Evolutionary conservation across 2,797 vertebrate genomes (phyloP).

Genomic region (Echiichthys vipera): DNA sequence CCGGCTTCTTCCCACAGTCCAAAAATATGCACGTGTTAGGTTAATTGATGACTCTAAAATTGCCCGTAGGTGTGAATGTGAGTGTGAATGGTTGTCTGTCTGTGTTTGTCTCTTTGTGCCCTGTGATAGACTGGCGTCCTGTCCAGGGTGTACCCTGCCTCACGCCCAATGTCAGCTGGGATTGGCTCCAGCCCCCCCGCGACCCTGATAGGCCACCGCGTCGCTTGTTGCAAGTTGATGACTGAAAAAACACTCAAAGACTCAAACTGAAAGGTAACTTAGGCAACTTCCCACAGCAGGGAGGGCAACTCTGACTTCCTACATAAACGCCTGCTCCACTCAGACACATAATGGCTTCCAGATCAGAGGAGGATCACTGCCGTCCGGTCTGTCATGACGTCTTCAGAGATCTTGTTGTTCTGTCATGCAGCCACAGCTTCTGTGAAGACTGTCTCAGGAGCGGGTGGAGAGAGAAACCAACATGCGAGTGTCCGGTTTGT

Average conservation of each 20-base stretch:
- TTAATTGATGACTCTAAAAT: too few relatives aligned
- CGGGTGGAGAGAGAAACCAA: neutral
- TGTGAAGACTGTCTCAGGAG: neutral
- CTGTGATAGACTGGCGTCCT: too few relatives aligned
- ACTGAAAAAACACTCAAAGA: neutral
- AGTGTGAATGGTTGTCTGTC: too few relatives aligned
- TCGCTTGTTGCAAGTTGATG: too few relatives aligned
- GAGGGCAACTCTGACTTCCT: neutral
- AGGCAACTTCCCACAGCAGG: neutral
- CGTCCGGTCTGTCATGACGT: neutral
- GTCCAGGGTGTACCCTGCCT: too few relatives aligned
- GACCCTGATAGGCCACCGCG: too few relatives aligned
- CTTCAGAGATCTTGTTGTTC: constrained; percentile 1
- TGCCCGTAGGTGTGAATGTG: too few relatives aligned
- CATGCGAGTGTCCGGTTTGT: neutral
- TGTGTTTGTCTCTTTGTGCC: too few relatives aligned
- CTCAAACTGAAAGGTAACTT: neutral
- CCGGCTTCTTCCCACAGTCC: too few relatives aligned
- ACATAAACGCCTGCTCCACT: neutral
- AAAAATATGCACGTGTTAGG: too few relatives aligned
- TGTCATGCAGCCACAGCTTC: constrained; percentile 4
- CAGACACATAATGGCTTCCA: neutral
- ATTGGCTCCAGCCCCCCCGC: too few relatives aligned
- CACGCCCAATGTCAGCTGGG: too few relatives aligned
- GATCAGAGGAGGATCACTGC: neutral